Evolutionary conservation across 2,113 vertebrate genomes (phyloP), one percentile per base, ranked within the genome.

Genomic region (Atherinomorus stipes): DNA sequence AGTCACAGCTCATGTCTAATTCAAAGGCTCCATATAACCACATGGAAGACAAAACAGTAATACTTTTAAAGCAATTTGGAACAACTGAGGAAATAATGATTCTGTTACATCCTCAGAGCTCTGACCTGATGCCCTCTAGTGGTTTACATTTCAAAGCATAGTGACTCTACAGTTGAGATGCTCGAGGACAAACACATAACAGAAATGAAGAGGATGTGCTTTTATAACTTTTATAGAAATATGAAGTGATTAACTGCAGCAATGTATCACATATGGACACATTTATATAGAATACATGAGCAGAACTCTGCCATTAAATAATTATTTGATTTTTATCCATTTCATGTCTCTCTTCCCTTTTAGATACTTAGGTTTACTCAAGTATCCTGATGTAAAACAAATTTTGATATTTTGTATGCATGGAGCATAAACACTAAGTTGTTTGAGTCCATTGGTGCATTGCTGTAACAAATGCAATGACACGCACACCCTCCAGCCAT

Each of bases 61-160:
- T 25, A 60, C 21, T 42, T 62, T 22, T 5, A 50, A 72, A 50
- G 0, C 1, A 31, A 16, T 21, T 7, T 38, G 22, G 52, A 64
- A 7, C 21, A 38, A 54, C 53, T 64, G 23, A 52, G 8, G 22
- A 65, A 38, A 62, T 68, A 13, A 16, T 18, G 12, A 31, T 38
- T 57, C 28, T 38, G 52, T 25, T 44, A 25, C 13, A 10, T 18
- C 25, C 11, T 21, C 0, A 52, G 23, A 0, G 62, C 47, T 84
- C 78, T 75, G 65, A 71, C 25, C 63, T 66, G 38, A 80, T 52
- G 70, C 86, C 88, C 85, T 81, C 88, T 88, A 82, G 86, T 89
- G 90, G 80, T 16, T 11, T 0, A 18, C 57, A 4, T 23, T 28
- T 8, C 0, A 28, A 16, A 8, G 40, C 3, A 38, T 0, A 12